Base-by-base conservation (phyloP, 2,888 invertebrate genomes). In the Epiblema foenella region DNA sequence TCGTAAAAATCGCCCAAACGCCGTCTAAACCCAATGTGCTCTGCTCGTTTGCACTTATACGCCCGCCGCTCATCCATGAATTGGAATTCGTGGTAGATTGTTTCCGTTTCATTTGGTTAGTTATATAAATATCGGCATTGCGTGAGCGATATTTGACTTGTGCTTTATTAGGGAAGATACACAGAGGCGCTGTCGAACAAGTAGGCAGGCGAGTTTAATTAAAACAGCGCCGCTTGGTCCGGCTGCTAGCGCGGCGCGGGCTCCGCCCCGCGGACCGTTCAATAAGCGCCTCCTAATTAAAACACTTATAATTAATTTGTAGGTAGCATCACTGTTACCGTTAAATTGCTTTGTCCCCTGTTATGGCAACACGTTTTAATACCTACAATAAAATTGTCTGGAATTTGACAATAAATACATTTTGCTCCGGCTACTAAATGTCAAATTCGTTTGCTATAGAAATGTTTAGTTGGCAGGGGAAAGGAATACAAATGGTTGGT, bases 1-100 rank as follows among this genome's bases (percentile, higher is more conserved):
- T 85, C 86, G 86, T 91, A 91, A 91, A 89, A 91, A 90, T 87
- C 88, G 87, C 85, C 85, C 85, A 82, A 85, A 81, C 82, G 78
- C 78, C 76, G 77, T 77, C 73, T 75, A 76, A 75, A 75, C 77
- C 75, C 75, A 77, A 77, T 76, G 78, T 78, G 79, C 80, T 80
- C 80, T 24, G 77, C 77, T 81, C 78, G 78, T 81, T 80, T 77
- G 72, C 76, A 79, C 78, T 81, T 80, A 79, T 62, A 62, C 39
- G 56, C 56, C 39, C 57, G 56, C 60, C 49, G 60, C 56, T 71
- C 62, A 51, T 62, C 67, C 67, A 57, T 20, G 42, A 62, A 67
- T 67, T 67, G 56, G 66, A 51, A 71, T 62, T 56, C 54, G 56
- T 37, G 39, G 33, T 62, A 49, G 54, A 49, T 69, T 56, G 46